Base-by-base conservation (phyloP, 2,888 invertebrate species). In the Trachelus tabidus region DNA sequence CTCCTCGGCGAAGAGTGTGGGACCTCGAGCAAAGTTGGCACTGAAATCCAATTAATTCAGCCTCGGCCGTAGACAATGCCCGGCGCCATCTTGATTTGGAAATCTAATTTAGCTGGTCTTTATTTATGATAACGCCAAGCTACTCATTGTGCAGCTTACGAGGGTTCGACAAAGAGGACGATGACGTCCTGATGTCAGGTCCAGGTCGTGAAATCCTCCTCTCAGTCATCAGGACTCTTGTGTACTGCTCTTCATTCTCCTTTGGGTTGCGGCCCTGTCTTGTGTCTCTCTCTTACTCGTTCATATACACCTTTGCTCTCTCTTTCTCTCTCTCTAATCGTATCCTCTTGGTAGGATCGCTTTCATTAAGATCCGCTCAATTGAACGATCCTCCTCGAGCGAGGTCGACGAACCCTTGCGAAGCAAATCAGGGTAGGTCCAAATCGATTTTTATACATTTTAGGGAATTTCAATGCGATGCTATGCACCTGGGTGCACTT, bases 31-130 rank as follows among this genome's bases (percentile, higher is more conserved):
- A 85, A 88, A 89, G 86, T 89, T 89, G 82, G 85, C 84, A 83
- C 88, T 88, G 89, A 89, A 89, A 89, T 89, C 87, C 89, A 89
- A 89, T 89, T 89, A 89, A 89, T 89, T 89, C 87, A 87, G 85
- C 84, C 86, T 86, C 85, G 85, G 82, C 82, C 86, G 88, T 86
- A 89, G 89, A 89, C 89, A 89, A 89, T 89, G 85, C 87, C 56
- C 82, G 84, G 84, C 88, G 87, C 88, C 88, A 89, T 89, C 89
- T 89, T 89, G 89, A 89, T 89, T 89, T 87, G 85, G 84, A 88
- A 89, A 89, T 89, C 89, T 89, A 89, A 89, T 89, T 89, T 89
- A 88, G 85, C 87, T 86, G 88, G 86, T 89, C 89, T 89, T 89
- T 89, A 89, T 89, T 89, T 89, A 89, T 89, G 88, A 89, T 89